Evolutionary conservation across 2,113 vertebrate species (phyloP).

Genomic region (Corythornis cristatus): DNA sequence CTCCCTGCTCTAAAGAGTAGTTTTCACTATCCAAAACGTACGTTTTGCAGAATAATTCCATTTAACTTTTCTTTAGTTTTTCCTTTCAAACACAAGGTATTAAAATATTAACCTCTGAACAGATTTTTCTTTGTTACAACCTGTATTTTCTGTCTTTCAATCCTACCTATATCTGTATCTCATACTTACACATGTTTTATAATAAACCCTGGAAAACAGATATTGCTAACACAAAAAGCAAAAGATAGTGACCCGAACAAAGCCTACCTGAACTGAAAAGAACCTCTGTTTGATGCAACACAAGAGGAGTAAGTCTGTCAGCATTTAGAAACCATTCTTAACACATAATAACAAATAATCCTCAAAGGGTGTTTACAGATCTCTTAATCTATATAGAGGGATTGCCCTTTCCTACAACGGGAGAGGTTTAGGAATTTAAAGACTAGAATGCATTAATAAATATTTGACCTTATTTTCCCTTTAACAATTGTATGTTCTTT

Average conservation of each 20-base stretch:
- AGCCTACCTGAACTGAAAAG: not conserved
- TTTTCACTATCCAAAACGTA: not conserved
- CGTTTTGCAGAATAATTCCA: not conserved
- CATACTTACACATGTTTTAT: not conserved
- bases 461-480: not conserved
- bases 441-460: not conserved
- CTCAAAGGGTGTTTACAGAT: not conserved
- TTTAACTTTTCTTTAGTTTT: not conserved
- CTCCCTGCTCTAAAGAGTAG: not conserved
- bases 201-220: not conserved
- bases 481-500: not conserved
- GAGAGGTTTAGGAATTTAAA: not conserved
- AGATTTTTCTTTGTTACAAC: not conserved
- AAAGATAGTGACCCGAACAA: not conserved
- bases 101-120: not conserved
- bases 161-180: not conserved
- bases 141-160: not conserved
- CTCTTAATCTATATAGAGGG: not conserved
- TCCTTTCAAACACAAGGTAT: not conserved
- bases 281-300: not conserved
- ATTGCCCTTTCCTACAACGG: not conserved
- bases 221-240: not conserved
- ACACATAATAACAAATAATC: not conserved
- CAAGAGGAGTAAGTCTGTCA: not conserved
- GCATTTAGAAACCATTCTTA: not conserved